A percentile compares a stretch with the other conserved stretches of the same genome.
These are phyloP conservation scores for Chalcis sispes DNA, from an alignment of 2,888 invertebrate genomes.

Conservation along the genomic window DNA sequence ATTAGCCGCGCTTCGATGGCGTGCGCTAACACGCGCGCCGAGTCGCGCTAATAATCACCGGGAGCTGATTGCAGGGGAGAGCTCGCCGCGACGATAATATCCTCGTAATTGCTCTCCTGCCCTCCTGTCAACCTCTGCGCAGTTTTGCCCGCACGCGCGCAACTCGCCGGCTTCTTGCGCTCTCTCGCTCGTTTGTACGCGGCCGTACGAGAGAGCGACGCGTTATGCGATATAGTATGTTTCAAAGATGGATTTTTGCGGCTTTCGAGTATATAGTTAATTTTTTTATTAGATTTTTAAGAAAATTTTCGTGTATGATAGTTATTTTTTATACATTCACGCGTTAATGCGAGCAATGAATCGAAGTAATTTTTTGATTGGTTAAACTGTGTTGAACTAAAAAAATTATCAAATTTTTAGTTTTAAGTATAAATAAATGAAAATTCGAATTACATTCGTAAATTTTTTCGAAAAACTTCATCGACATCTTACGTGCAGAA, in stretches of 20 bases:
- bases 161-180: neutral
- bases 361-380: too few species aligned
- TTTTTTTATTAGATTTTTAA: too few species aligned
- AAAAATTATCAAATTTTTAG: too few species aligned
- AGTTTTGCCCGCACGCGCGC: neutral
- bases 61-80: constrained; percentile 71
- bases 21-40: constrained; percentile 61
- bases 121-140: constrained; percentile 72
- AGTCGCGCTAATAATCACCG: constrained; percentile 70
- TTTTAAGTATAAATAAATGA: too few species aligned
- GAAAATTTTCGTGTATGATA: too few species aligned
- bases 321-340: too few species aligned
- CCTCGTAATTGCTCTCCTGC: constrained; percentile 74
- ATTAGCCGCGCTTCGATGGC: constrained; percentile 66
- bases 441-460: too few species aligned
- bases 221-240: neutral
- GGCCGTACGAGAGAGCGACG: neutral
- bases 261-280: too few species aligned
- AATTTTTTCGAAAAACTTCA: too few species aligned
- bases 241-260: neutral
- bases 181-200: neutral
- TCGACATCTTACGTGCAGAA: too few species aligned
- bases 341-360: too few species aligned
- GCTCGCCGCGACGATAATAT: constrained; percentile 68
- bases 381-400: too few species aligned